Evolutionary conservation across 2,113 vertebrate genomes (phyloP), one percentile per base, ranked within the genome.

Genomic region (Genyomyrus donnyi): DNA sequence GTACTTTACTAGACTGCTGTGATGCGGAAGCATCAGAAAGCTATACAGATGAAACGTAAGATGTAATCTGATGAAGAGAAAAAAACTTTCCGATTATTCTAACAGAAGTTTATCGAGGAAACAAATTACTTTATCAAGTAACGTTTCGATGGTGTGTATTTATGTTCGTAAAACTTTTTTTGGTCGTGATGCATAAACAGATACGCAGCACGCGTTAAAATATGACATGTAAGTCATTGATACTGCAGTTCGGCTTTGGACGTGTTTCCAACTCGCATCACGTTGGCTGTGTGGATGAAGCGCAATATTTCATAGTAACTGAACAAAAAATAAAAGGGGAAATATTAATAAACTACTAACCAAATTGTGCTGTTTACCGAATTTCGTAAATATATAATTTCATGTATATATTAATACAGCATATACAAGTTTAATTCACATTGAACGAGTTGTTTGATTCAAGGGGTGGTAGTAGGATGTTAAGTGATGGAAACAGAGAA

Each of bases 51-150:
- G 93, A 93, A 95, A 93, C 91, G 87, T 91, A 93, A 94, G 92
- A 94, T 94, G 95, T 95, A 94, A 94, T 92, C 89, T 91, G 93
- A 93, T 93, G 90, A 92, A 92, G 91, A 39, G 35, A 19, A 17
- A 80, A 42, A 19, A 42, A 80, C 74, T 80, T 80, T 80, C 74
- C 74, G 74, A 70, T 31, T 31, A 70, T 70, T 70, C 27, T 31
- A 70, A 31, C 27, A 31, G 24, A 70, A 31, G 27, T 70, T 70
- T 70, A 70, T 70, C 62, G 15, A 80, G 31, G 17, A 80, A 80
- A 42, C 27, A 77, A 77, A 31, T 77, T 70, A 70, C 74, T 42
- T 80, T 80, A 8, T 17, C 31, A 80, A 39, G 74, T 42, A 80
- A 31, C 10, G 27, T 70, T 31, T 70, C 62, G 35, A 80, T 42